Evolutionary conservation across 2,797 vertebrate genomes (phyloP).

Genomic region (Microhierax caerulescens): DNA sequence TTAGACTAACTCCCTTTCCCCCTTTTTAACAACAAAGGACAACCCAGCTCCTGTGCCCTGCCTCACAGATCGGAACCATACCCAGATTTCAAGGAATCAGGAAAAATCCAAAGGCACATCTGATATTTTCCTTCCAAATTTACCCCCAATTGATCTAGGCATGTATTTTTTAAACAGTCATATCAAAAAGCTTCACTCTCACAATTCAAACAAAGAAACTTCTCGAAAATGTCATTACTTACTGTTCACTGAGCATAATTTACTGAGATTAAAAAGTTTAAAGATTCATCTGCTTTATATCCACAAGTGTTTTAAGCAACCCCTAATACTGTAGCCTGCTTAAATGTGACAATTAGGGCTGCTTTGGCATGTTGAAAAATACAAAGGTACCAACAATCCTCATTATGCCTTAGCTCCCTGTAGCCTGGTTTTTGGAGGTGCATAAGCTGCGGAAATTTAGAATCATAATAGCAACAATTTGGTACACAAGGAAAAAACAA

Average conservation of each 20-base stretch:
- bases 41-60: background rate
- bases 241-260: conserved; percentile 72
- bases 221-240: conserved; percentile 73
- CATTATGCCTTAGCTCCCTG: conserved; percentile 38
- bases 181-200: conserved; percentile 17
- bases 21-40: conserved; percentile 46
- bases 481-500: conserved; percentile 42
- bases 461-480: conserved; percentile 66
- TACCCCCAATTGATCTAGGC: background rate
- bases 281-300: conserved; percentile 72
- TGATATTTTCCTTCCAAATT: background rate
- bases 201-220: conserved; percentile 54
- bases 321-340: conserved; percentile 33
- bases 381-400: conserved; percentile 32
- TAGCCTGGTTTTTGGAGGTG: conserved; percentile 51
- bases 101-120: background rate
- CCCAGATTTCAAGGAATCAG: background rate
- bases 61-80: background rate
- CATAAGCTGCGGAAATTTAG: conserved; percentile 43
- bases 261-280: conserved; percentile 73
- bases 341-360: conserved; percentile 55
- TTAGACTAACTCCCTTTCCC: conserved; percentile 11
- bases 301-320: conserved; percentile 62
- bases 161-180: background rate
- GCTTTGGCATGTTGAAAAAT: conserved; percentile 65